Base-by-base conservation (phyloP, 1,140 invertebrate genomes). In the Coenobita brevimanus region DNA sequence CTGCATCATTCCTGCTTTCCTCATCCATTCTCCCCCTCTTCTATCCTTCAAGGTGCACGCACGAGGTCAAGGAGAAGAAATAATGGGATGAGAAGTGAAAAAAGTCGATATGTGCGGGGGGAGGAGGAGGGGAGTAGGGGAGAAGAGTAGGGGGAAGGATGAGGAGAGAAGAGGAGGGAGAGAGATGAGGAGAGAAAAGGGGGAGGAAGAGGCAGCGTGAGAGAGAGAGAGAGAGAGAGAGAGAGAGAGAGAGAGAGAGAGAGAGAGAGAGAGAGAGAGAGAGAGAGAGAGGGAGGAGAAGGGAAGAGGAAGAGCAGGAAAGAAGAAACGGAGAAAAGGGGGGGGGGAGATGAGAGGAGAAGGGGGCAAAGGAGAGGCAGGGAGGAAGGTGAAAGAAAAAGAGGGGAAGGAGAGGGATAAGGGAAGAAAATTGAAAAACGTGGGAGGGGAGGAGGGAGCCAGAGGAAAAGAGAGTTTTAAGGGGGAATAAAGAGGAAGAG, bases 221-320 rank as follows among this genome's bases (percentile, higher is more conserved):
- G 46, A 30, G 62, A 24, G 62, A 30, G 17, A 21, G 62, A 24
- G 62, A 30, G 17, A 30, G 21, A 8, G 3, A 15, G 73, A 41
- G 36, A 46, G 73, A n/a, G 43, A 38, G 21, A 46, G 13, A 27
- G 50, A 27, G 38, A 36, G 15, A 79, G 50, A 67, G 38, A 43
- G 62, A 82, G 80, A 33, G 50, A 64, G 60, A 38, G 64, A 62
- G 75, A 81, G 57, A 43, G 79, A 81, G 33, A 71, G 67, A 71
- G 67, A 71, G 73, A 38, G 38, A 21, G 76, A 30, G 15, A 79
- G 79, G 21, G 24, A 41, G 3, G 17, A 67, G 21, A 43, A 21
- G n/a, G 30, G 13, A 1, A 67, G 38, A 46, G 57, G 41, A 2
- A 64, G 60, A 82, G 41, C 13, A 17, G 13, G 30, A 67, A 60